Base-by-base conservation (phyloP, 2,888 invertebrate species). In the Entomobrya multifasciata region DNA sequence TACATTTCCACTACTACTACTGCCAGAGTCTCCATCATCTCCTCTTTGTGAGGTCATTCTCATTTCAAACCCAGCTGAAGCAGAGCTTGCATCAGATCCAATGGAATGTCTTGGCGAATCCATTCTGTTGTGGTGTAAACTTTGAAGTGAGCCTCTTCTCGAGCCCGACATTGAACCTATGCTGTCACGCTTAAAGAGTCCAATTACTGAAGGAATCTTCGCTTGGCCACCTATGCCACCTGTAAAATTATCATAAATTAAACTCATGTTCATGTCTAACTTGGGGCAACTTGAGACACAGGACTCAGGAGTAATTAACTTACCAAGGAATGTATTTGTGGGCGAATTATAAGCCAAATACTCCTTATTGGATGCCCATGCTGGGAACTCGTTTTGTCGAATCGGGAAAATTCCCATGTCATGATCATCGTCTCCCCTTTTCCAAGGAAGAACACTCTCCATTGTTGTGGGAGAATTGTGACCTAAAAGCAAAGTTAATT, bases 351-450 rank as follows among this genome's bases (percentile, higher is more conserved):
- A 97, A 15, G 97, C 96, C 91, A 97, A 93, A 92, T 98, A 98
- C 92, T 98, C 97, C 92, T 97, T 97, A 93, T 98, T 98, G 47
- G 97, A 96, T 76, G 97, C 97, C 98, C 98, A 98, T 15, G 97
- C 95, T 13, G 98, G 98, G 92, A 98, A 98, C 93, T 98, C 98
- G 60, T 96, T 96, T 92, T 96, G 96, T 91, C 96, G 95, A 77
- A 95, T 93, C 91, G 95, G 94, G 91, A 95, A 93, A 92, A 93
- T 93, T 67, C 94, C 94, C 22, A 95, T 95, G 86, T 94, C 94
- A 27, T 87, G 82, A 15, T 95, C 95, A 91, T 96, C 96, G 91
- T 96, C 96, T 47, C 90, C 91, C 22, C 91, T 91, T 93, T 97
- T 97, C 98, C 98, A 98, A 77, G 98, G 98, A 92, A 98, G 94